Evolutionary conservation across 2,113 vertebrate species (phyloP), one percentile per base, ranked within the genome.

Genomic region (Coptodon rendalli): DNA sequence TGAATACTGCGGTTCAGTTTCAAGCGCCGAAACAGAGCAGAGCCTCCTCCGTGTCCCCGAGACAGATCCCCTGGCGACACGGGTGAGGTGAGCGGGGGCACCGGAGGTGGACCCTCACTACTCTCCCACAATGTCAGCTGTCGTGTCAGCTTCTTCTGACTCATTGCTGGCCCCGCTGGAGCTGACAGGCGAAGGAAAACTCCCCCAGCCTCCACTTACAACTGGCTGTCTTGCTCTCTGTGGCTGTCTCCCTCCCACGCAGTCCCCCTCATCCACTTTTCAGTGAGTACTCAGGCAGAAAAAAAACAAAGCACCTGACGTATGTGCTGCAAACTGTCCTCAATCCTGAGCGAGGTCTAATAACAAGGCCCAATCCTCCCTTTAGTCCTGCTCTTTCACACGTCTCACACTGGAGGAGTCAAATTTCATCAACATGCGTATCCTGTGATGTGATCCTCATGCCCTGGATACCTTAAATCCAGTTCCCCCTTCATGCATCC

Each of bases 1-100:
- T 91, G 87, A 87, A 96, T 94, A 24, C 94, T 95, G 88, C 94
- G 93, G 91, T 95, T 95, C 50, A 96, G 91, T 84, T 93, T 95
- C 91, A 96, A 45, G 2, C 95, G 93, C 1, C 93, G 92, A 61
- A 96, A 95, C 68, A 96, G 83, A 54, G 50, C n/a, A 2, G 87
- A 95, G 83, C 93, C 91, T 13, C 92, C 91, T 13, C 80, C 78
- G 4, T 91, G 81, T 82, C 92, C 93, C 1, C 94, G 92, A 11
- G 78, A 3, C 19, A 86, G 92, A 79, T 93, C 91, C 5, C 34
- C 90, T 17, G 92, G 94, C 22, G 95, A 94, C 88, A 90, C 16
- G 6, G 91, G 94, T 54, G 93, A 93, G 91, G 90, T 90, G 85
- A 95, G 71, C 12, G 86, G 84, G 66, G 89, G 19, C 7, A 66